Evolutionary conservation across 2,797 vertebrate genomes (phyloP).

Genomic region (Halcyon smyrnensis): DNA sequence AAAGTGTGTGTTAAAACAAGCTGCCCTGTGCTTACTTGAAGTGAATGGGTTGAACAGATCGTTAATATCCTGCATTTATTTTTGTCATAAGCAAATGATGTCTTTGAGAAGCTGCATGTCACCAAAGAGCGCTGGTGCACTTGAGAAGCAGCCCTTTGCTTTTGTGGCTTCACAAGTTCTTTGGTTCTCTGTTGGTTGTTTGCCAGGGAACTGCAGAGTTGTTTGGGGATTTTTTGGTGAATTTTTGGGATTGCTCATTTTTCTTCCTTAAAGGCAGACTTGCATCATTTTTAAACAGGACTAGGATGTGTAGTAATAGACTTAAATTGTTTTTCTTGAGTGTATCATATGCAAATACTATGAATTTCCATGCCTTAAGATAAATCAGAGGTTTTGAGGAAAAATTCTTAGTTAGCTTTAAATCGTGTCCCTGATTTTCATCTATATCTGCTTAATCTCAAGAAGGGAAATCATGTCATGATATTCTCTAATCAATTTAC

Average conservation of each 20-base stretch:
- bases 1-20: background rate
- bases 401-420: background rate
- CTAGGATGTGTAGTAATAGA: constrained; percentile 16
- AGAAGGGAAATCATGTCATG: background rate
- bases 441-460: background rate
- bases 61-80: background rate
- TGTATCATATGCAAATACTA: constrained; percentile 24
- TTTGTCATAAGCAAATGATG: constrained; percentile 10
- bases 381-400: background rate
- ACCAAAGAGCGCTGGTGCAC: background rate
- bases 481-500: background rate
- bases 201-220: background rate
- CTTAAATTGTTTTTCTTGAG: background rate
- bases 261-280: constrained; percentile 9
- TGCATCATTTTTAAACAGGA: constrained; percentile 27
- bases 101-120: background rate
- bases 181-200: background rate
- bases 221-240: constrained; percentile 14
- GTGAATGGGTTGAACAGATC: background rate
- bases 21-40: background rate
- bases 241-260: background rate
- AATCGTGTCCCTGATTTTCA: background rate
- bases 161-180: background rate
- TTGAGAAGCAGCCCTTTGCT: background rate
- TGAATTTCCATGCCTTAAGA: background rate